Evolutionary conservation across 1,140 invertebrate species (phyloP), one percentile per base, ranked within the genome.

Genomic region (Drosophila nebulosa): DNA sequence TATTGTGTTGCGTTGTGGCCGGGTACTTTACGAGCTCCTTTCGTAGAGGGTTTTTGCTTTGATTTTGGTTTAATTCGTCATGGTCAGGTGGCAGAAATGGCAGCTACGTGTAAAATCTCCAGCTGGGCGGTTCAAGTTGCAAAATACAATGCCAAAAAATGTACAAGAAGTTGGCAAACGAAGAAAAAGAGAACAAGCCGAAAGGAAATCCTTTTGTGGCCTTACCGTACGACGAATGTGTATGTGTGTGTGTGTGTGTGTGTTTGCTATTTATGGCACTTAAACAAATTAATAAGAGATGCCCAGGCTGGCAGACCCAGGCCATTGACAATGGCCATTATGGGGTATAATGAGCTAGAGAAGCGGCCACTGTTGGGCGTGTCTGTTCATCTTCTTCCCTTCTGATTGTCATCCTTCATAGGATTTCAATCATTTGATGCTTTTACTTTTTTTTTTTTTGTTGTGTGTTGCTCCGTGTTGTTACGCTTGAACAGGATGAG

Each of bases 211-310:
- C 81, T 71, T 85, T 86, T 85, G 80, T 83, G 55, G 24, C 7
- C 16, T 59, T n/a, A 22, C 36, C 5, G 4, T 4, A 2, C 14
- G 36, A 14, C 1, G 30, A 6, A 6, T 32, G 30, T 32, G 10
- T 36, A 12, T 14, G 35, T 36, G 35, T 36, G 16, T 18, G 39
- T 16, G 52, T 53, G 51, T 53, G 52, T 30, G 51, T 59, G 65
- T 77, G 55, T 67, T 71, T 77, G 80, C 77, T 74, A 80, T 86
- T 85, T 85, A 74, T 86, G 81, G 81, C 81, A 85, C 80, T 86
- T 86, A 88, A 75, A 74, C 83, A 86, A 86, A 86, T 86, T 86
- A 88, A 88, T 86, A 86, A 74, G 78, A 86, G 81, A 68, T 74
- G 77, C 69, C 72, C 72, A 75, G 59, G 46, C 46, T 64, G 62